Conservation (phyloP, 1,140 invertebrate genomes). For the Papilio aristodemus region DNA sequence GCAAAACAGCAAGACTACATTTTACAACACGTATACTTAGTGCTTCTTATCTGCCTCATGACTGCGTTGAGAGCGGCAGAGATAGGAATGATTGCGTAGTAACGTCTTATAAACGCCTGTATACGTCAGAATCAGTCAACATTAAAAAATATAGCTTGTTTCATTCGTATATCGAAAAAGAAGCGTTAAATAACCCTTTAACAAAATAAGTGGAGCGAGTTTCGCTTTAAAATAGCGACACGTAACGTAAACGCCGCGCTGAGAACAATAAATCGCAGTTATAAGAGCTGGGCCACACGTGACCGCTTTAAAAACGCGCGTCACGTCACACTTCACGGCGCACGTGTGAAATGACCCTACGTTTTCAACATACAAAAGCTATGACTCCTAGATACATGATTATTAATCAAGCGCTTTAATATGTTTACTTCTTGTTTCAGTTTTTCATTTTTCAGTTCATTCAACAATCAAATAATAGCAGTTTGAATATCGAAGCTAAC, state of each 20-base stretch:
- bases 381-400: constrained; percentile 1
- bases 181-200: constrained; percentile 22
- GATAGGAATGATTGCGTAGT: too few relatives aligned
- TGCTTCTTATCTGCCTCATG: too few relatives aligned
- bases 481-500: too few relatives aligned
- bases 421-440: too few relatives aligned
- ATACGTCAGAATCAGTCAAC: neutral
- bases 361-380: constrained; percentile 9
- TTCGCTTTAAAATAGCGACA: constrained; percentile 17
- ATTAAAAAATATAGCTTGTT: neutral
- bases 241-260: constrained; percentile 14
- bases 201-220: constrained; percentile 3
- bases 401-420: neutral
- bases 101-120: too few relatives aligned
- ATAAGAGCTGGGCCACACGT: constrained; percentile 27
- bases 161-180: neutral
- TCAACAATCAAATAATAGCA: too few relatives aligned
- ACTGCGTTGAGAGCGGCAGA: too few relatives aligned
- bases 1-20: neutral
- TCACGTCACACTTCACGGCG: constrained; percentile 12
- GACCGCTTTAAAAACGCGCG: constrained; percentile 17
- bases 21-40: neutral
- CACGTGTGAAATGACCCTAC: constrained; percentile 28
- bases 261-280: constrained; percentile 30
- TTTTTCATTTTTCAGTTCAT: neutral